phyloP scores from a whole-genome alignment of 2,888 invertebrate species.

The Cylindroiulus punctatus region DNA sequence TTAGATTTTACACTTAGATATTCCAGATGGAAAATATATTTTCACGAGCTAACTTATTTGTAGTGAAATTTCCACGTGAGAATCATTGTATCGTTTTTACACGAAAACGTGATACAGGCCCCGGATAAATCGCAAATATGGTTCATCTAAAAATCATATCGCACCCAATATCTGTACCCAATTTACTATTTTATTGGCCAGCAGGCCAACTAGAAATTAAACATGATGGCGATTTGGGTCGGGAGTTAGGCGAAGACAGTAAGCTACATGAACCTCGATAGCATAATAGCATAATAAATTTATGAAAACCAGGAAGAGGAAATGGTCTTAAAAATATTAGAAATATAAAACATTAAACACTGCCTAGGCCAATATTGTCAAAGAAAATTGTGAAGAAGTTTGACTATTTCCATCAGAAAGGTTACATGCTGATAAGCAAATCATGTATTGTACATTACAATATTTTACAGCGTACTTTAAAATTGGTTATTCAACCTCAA shows the following conservation, averaged over 20 bases:
- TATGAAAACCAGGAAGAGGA: background rate
- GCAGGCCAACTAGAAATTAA: background rate
- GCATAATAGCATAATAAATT: background rate
- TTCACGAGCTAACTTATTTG: background rate
- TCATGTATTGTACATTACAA: no score
- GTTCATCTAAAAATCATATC: slow-evolving; percentile 39
- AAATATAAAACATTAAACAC: background rate
- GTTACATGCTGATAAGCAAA: no score
- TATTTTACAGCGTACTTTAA: no score
- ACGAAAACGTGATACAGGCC: slow-evolving; percentile 24
- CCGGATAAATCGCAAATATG: slow-evolving; percentile 11
- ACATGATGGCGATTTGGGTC: slow-evolving; percentile 35
- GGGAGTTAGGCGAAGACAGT: background rate
- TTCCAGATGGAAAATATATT: background rate
- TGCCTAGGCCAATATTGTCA: no score
- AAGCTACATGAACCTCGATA: background rate
- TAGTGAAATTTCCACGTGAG: background rate
- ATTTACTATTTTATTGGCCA: slow-evolving; percentile 12
- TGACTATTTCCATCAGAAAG: no score
- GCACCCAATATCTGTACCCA: slow-evolving; percentile 17
- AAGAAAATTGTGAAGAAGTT: no score
- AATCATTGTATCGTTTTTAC: background rate
- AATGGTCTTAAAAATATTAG: background rate
- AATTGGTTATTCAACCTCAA: no score
- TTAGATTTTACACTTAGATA: slow-evolving; percentile 12